Evolutionary conservation across 2,113 vertebrate species (phyloP).

Genomic region (Nasalis larvatus): DNA sequence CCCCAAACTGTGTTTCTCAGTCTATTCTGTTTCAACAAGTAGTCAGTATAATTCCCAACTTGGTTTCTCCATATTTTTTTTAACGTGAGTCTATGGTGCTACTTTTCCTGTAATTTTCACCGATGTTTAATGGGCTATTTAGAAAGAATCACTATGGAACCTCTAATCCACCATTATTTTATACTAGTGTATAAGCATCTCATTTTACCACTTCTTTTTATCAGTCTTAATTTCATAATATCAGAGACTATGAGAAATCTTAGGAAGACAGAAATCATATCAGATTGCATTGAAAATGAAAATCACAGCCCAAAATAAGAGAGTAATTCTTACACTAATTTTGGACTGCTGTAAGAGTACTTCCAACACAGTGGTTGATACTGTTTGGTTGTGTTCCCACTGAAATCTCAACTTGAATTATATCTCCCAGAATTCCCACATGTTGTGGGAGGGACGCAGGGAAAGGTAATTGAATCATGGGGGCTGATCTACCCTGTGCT

Average conservation of each 20-base stretch:
- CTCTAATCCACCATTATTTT: neutral
- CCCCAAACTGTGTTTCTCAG: neutral
- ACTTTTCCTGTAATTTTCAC: neutral
- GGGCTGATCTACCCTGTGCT: too few relatives aligned
- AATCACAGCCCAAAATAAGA: neutral
- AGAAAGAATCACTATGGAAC: neutral
- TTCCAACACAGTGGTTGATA: neutral
- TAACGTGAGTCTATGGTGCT: neutral
- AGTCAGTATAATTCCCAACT: neutral
- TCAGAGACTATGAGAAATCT: neutral
- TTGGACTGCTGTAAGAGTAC: neutral
- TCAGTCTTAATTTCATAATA: neutral
- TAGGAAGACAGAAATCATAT: neutral
- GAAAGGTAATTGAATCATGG: too few relatives aligned
- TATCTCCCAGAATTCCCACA: too few relatives aligned
- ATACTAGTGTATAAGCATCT: neutral
- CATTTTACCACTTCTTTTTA: neutral
- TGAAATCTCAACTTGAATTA: too few relatives aligned
- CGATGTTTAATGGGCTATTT: neutral
- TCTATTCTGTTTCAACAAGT: neutral
- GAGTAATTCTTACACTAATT: neutral
- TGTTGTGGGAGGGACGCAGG: too few relatives aligned
- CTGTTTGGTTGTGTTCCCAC: too few relatives aligned
- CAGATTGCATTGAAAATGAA: neutral
- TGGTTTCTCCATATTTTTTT: neutral